Evolutionary conservation across 2,797 vertebrate genomes (phyloP).

Genomic region (Sebastes steindachneri): DNA sequence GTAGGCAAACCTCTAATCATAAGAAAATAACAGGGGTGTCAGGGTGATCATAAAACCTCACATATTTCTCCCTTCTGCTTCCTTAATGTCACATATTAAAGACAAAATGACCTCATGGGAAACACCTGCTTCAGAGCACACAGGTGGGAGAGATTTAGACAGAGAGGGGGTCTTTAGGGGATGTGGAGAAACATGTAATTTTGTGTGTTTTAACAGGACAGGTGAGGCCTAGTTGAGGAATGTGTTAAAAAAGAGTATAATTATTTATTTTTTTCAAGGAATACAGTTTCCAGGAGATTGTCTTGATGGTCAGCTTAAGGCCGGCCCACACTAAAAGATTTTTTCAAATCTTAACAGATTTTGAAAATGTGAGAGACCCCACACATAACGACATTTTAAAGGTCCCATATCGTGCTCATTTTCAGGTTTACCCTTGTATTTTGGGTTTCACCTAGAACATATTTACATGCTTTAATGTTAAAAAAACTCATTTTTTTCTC

Average conservation of each 20-base stretch:
- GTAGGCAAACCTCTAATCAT: constrained; percentile 61
- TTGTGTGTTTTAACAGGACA: constrained; percentile 56
- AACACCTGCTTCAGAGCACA: constrained; percentile 70
- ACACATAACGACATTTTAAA: too few relatives aligned
- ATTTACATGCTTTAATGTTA: too few relatives aligned
- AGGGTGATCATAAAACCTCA: constrained; percentile 54
- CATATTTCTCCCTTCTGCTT: constrained; percentile 60
- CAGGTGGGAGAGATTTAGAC: constrained; percentile 40
- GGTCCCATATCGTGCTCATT: too few relatives aligned
- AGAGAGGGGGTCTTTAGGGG: constrained; percentile 15
- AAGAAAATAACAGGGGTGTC: constrained; percentile 64
- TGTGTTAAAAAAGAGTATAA: constrained; percentile 40
- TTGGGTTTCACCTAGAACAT: too few relatives aligned
- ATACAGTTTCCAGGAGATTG: neutral
- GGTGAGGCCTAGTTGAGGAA: constrained; percentile 36
- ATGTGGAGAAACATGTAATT: constrained; percentile 60
- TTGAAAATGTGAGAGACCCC: too few relatives aligned
- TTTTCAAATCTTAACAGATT: too few relatives aligned
- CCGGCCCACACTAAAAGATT: too few relatives aligned
- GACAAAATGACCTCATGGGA: constrained; percentile 59
- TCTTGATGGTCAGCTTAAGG: neutral
- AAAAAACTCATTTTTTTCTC: too few relatives aligned
- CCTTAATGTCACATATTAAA: constrained; percentile 66
- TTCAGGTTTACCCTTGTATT: too few relatives aligned
- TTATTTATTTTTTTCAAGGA: constrained; percentile 39